phyloP scores from a whole-genome alignment of 2,113 vertebrate genomes.

The Excalfactoria chinensis region DNA sequence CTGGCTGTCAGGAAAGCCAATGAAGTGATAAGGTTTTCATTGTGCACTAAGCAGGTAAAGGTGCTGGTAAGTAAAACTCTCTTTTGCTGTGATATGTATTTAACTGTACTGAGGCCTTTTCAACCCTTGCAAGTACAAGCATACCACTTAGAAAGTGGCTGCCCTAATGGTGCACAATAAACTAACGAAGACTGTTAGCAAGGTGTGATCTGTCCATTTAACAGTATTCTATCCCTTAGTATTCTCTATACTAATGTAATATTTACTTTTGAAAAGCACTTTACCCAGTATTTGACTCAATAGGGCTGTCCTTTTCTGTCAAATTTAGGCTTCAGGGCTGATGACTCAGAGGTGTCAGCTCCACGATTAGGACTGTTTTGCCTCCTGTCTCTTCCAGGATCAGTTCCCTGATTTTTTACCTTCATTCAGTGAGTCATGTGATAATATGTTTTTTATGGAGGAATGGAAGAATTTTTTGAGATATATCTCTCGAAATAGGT shows the following conservation, averaged over 20 bases:
- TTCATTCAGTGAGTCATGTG: neutral
- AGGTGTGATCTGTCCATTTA: too few species aligned
- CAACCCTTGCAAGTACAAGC: neutral
- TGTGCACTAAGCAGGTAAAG: neutral
- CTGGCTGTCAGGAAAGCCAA: neutral
- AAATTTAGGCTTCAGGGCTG: neutral
- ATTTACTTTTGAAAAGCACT: neutral
- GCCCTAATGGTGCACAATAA: neutral
- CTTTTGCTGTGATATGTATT: neutral
- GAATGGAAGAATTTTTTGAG: neutral
- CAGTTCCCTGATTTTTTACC: neutral
- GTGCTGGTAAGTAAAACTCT: neutral
- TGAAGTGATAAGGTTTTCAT: neutral
- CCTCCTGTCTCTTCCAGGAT: neutral
- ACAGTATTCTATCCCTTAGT: neutral
- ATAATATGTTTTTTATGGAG: neutral
- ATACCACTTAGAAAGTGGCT: fast-evolving
- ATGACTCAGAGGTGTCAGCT: neutral
- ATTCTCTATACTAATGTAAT: neutral
- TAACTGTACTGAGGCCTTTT: neutral
- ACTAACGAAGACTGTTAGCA: neutral
- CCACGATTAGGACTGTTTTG: neutral
- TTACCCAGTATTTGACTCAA: neutral
- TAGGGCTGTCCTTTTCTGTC: neutral
- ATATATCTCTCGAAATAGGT: neutral